A percentile compares a stretch with the other conserved stretches of the same genome.
Evolutionary conservation across 2,888 invertebrate species (phyloP).

Genomic region (Sesia bembeciformis): DNA sequence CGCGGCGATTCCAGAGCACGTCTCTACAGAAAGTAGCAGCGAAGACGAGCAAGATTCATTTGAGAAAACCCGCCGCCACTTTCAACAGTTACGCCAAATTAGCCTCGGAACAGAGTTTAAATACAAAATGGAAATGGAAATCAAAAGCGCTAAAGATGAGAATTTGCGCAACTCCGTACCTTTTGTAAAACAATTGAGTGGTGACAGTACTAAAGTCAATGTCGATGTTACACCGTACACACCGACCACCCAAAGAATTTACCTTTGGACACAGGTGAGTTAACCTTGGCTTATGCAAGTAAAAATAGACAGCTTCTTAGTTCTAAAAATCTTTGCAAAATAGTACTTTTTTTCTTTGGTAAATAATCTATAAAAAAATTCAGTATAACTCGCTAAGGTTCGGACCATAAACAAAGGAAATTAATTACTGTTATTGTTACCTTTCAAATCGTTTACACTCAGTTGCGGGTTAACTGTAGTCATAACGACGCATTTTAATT

Average conservation of each 20-base stretch:
- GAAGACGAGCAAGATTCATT: slow-evolving; percentile 73
- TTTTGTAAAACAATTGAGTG: slow-evolving; percentile 75
- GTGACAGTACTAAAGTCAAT: slow-evolving; percentile 71
- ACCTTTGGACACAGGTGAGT: slow-evolving; percentile 60
- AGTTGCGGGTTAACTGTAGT: too few species aligned
- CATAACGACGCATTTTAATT: too few species aligned
- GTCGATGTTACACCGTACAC: slow-evolving; percentile 58
- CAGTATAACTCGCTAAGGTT: too few species aligned
- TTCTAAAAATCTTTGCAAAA: not conserved
- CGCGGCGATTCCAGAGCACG: slow-evolving; percentile 55
- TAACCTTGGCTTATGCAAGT: not conserved
- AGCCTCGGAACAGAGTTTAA: slow-evolving; percentile 78
- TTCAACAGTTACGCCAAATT: slow-evolving; percentile 76
- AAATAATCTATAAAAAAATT: too few species aligned
- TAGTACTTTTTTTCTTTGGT: not conserved
- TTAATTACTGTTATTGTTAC: too few species aligned
- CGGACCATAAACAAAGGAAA: too few species aligned
- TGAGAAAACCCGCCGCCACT: slow-evolving; percentile 72
- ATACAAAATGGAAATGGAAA: slow-evolving; percentile 78
- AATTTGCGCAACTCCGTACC: slow-evolving; percentile 76
- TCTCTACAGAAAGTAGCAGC: slow-evolving; percentile 61
- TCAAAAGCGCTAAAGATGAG: slow-evolving; percentile 74
- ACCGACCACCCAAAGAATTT: slow-evolving; percentile 71
- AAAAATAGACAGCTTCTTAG: not conserved
- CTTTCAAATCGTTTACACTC: too few species aligned